phyloP scores from a whole-genome alignment of 2,797 vertebrate genomes.

The Bovichtus diacanthus region DNA sequence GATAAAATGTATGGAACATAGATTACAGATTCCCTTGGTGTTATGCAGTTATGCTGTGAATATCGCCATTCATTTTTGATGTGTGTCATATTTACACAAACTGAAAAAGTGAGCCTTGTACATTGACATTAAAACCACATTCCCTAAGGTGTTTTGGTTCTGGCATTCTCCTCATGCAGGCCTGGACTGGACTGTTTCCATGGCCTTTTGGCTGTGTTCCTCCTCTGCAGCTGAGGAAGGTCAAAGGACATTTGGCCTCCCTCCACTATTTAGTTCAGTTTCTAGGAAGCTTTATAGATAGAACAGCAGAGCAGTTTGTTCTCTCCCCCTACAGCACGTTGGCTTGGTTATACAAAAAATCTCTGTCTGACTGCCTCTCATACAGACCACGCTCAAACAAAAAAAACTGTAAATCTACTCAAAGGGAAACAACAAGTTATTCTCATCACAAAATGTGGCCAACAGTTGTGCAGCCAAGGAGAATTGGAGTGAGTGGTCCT shows the following conservation, averaged over 20 bases:
- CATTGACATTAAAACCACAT: slow-evolving; percentile 8
- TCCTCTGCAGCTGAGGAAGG: slow-evolving; percentile 48
- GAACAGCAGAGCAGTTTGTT: slow-evolving; percentile 13
- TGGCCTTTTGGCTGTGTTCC: slow-evolving; percentile 36
- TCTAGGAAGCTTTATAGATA: slow-evolving; percentile 49
- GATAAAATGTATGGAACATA: neutral
- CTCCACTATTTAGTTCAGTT: slow-evolving; percentile 41
- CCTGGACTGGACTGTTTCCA: slow-evolving; percentile 26
- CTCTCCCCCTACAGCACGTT: neutral
- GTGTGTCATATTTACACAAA: neutral
- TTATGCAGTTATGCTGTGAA: neutral
- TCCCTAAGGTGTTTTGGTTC: slow-evolving; percentile 15
- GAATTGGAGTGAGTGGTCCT: neutral
- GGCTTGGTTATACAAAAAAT: neutral
- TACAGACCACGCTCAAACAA: neutral
- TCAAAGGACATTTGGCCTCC: slow-evolving; percentile 38
- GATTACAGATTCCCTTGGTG: neutral
- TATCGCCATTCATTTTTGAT: neutral
- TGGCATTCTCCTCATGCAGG: slow-evolving; percentile 10
- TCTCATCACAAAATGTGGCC: neutral
- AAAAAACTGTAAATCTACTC: slow-evolving; percentile 11
- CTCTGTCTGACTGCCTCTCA: neutral
- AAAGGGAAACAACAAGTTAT: slow-evolving; percentile 22
- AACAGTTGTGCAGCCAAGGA: slow-evolving; percentile 4
- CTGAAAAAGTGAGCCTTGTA: neutral